Evolutionary conservation across 2,113 vertebrate species (phyloP), one percentile per base, ranked within the genome.

Genomic region (Zapus hudsonius): DNA sequence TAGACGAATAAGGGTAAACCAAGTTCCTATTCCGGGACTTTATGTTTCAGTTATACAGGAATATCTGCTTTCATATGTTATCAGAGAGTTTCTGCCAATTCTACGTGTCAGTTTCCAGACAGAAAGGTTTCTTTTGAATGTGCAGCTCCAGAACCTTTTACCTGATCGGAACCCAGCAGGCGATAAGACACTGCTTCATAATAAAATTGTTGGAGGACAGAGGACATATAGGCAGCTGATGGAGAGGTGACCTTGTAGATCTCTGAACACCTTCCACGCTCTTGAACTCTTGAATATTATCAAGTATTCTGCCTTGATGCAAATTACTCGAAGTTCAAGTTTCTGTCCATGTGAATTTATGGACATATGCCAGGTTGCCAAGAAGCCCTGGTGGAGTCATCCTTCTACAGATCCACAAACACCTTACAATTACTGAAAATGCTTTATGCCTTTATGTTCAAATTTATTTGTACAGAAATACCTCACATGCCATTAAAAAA

Each of bases 261-360:
- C 31, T 27, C 44, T 4, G 8, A 0, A 29, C 17, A 9, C 1
- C 16, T 1, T 12, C 52, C 17, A 4, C 8, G n/a, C 2, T 15
- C 17, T 47, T 2, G 2, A 12, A 20, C 47, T 59, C 59, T 33
- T 10, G 38, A 70, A 3, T 13, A 5, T 44, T 25, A n/a, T 10
- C 33, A 55, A 38, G 13, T 27, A 29, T 76, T 42, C 74, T 64
- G 2, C 78, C 25, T 40, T 52, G 27, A 72, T 38, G 47, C 61
- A 55, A 25, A 82, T 29, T 16, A 29, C 2, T 3, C 63, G 23
- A 29, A 7, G 15, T 29, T 91, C 33, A 52, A 20, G 25, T 36
- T 36, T 69, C 55, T 33, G 40, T 27, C 11, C 15, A 12, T 9
- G 29, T 25, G 59, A 33, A 22, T 86, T 3, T 3, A 4, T n/a